Conservation (phyloP, 1,140 invertebrate species). For the Scaptomyza hsui region DNA sequence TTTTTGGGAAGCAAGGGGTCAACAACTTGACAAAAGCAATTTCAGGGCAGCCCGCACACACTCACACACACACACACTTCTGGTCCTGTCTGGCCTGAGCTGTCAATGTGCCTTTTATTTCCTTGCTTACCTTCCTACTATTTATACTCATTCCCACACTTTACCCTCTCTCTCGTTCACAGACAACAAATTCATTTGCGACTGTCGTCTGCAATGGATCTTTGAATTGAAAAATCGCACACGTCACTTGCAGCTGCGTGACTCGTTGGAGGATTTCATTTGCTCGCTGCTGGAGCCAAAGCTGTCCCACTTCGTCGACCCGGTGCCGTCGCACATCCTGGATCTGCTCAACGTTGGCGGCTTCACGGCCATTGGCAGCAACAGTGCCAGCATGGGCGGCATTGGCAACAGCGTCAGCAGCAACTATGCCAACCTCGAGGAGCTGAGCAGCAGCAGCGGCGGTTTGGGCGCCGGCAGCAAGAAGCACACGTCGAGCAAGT, state of each 20-base stretch:
- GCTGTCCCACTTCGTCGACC: constrained; percentile 72
- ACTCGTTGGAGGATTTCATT: constrained; percentile 87
- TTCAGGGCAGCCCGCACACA: constrained; percentile 46
- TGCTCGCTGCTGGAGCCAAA: constrained; percentile 87
- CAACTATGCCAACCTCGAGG: constrained; percentile 16
- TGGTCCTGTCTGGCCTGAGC: constrained; percentile 8
- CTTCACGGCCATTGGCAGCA: constrained; percentile 74
- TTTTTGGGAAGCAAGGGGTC: background rate
- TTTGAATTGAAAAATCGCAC: constrained; percentile 89
- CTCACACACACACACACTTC: background rate
- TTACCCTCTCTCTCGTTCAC: constrained; percentile 51
- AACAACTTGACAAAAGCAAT: constrained; percentile 77
- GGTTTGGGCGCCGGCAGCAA: constrained; percentile 25
- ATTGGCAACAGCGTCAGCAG: constrained; percentile 53
- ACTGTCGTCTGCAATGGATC: constrained; percentile 91
- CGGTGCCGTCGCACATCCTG: constrained; percentile 70
- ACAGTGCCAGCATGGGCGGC: constrained; percentile 71
- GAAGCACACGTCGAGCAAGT: constrained; percentile 61
- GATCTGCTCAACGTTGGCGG: constrained; percentile 72
- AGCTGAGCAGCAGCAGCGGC: constrained; percentile 23
- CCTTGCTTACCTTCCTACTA: background rate
- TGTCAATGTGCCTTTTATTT: constrained; percentile 47
- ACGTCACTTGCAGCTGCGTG: constrained; percentile 87
- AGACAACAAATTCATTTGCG: constrained; percentile 92
- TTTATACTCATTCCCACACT: constrained; percentile 32